Evolutionary conservation across 2,113 vertebrate species (phyloP).

Genomic region (Sphyrna mokarran): DNA sequence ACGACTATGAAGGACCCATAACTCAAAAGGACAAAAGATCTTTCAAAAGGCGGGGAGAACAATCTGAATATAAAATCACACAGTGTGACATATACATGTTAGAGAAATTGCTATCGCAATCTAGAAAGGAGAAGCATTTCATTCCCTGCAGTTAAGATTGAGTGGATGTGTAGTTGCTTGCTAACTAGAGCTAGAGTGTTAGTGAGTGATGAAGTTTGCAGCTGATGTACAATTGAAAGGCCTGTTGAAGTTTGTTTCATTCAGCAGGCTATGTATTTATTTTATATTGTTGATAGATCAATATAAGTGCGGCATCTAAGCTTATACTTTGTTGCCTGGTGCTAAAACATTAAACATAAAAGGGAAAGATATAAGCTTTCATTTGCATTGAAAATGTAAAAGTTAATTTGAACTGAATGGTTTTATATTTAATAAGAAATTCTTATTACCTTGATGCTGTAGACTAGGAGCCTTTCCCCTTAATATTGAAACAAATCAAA

Average conservation of each 20-base stretch:
- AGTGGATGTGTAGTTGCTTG: neutral
- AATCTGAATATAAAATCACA: neutral
- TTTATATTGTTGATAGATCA: neutral
- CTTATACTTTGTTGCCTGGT: neutral
- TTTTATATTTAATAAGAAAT: neutral
- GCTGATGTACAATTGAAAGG: neutral
- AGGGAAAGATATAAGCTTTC: neutral
- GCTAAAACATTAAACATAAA: neutral
- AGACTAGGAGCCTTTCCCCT: neutral
- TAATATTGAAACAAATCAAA: neutral
- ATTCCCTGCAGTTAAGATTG: neutral
- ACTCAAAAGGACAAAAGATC: neutral
- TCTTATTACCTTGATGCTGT: neutral
- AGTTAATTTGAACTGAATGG: neutral
- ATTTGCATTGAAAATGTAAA: neutral
- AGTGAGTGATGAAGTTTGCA: neutral
- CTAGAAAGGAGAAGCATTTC: slow-evolving; percentile 12
- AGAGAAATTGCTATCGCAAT: neutral
- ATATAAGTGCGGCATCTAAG: neutral
- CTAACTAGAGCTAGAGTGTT: neutral
- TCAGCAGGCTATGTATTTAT: neutral
- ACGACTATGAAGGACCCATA: neutral
- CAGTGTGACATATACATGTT: neutral
- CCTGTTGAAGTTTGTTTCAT: neutral
- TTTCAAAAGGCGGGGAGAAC: neutral